Evolutionary conservation across 2,797 vertebrate species (phyloP), one percentile per base, ranked within the genome.

Genomic region (Prunella strophiata): DNA sequence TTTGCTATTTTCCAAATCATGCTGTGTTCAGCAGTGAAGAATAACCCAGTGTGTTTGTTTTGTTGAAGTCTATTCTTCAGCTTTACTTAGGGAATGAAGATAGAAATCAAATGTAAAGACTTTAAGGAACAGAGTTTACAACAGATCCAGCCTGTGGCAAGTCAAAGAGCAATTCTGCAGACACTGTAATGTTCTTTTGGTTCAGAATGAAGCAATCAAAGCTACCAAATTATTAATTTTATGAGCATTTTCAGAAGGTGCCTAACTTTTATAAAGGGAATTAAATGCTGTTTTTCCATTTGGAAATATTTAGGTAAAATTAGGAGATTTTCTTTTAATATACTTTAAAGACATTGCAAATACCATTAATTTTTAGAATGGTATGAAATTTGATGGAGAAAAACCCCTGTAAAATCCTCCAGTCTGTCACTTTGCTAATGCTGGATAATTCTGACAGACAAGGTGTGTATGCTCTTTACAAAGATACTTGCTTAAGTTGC

Each of bases 241-340:
- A 75, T 43, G 40, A 96, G 85, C 81, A 75, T n/a, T 88, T 94
- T 91, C 74, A 90, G 78, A 95, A 95, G 88, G 87, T 94, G 85
- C 84, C 81, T 94, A 70, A 93, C 51, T 55, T 92, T 84, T 84
- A 94, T 63, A 93, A 94, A 96, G 89, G 93, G 88, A 96, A 95
- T 75, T 71, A 82, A 87, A 62, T 74, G 58, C 40, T 85, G 13
- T 86, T 94, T 97, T 94, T 92, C 36, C 58, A 42, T 71, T 82
- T 72, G 88, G 82, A 94, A 94, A 79, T 62, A 61, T 34, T 68
- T 75, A 91, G 67, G 32, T 75, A 57, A 92, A 84, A 87, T 71
- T 71, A 82, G 27, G 38, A 76, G 38, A 51, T 26, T 73, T 74
- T 38, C 43, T 83, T 71, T 47, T 75, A 29, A 70, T 67, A 47